Base-by-base conservation (phyloP, 2,113 vertebrate genomes). In the Rhinolophus sinicus region DNA sequence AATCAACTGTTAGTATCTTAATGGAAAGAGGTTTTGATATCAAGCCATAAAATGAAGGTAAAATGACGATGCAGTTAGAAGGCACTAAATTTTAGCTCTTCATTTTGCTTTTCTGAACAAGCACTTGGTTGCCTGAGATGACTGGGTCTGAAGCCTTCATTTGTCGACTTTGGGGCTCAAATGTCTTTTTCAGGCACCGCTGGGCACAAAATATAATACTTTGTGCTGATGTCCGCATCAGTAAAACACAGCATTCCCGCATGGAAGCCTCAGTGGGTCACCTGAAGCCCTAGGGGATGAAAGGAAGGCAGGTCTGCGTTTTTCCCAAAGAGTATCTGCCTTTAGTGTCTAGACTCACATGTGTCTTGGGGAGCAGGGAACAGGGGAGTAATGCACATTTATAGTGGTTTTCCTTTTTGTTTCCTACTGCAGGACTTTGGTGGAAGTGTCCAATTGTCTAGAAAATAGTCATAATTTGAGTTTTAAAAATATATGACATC, bases 221-320 rank as follows among this genome's bases (percentile, higher is more conserved):
- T 65, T 33, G 35, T 44, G 33, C 21, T 56, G 26, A 72, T 14
- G 21, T 35, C 52, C 65, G 56, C 19, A 56, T 58, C 33, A 24
- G 16, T 5, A 82, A 93, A 44, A 44, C 22, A 14, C 8, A 75
- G 4, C 0, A 4, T 65, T 60, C 1, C 4, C 21, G 35, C 16
- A 1, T 1, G 9, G 21, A 69, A 33, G 35, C 19, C 52, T 60
- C 0, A 0, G 4, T 9, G 1, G 44, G 52, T 2, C 65, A n/a
- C 44, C 5, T 65, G 50, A 76, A 87, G 58, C 22, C 65, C 58
- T 62, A 8, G 33, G n/a, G n/a, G 9, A 64, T 11, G 19, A 15
- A 82, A 26, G 24, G 50, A 78, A 13, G 15, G 38, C 44, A 24
- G 8, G 8, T 33, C 15, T 35, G 19, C 6, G 2, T 60, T 54